phyloP scores from a whole-genome alignment of 2,113 vertebrate species.

The Zapornia atra region DNA sequence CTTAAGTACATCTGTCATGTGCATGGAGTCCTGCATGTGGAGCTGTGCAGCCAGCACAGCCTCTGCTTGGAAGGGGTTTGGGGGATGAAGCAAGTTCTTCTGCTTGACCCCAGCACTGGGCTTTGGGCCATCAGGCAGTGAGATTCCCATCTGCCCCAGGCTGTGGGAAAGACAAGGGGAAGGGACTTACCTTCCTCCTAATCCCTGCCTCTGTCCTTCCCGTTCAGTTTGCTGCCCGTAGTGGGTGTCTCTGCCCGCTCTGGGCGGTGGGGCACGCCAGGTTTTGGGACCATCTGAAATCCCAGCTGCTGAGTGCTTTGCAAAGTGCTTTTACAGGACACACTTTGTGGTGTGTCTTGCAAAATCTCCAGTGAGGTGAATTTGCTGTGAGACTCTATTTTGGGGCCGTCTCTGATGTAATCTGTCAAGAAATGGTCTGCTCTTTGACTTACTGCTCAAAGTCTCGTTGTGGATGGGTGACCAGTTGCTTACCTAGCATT shows the following conservation, averaged over 20 bases:
- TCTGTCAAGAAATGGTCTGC: not conserved
- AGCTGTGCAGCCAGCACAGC: not conserved
- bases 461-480: not conserved
- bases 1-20: accelerated
- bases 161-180: not conserved
- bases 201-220: not conserved
- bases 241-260: not conserved
- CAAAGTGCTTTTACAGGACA: not conserved
- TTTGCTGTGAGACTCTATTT: not conserved
- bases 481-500: constrained; percentile 63
- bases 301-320: not conserved
- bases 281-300: not conserved
- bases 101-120: not conserved
- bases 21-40: accelerated
- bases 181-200: not conserved
- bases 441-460: not conserved
- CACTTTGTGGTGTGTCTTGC: not conserved
- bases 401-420: not conserved
- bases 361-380: not conserved
- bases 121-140: not conserved
- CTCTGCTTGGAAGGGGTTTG: not conserved
- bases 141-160: not conserved
- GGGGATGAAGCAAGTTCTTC: not conserved
- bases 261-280: not conserved
- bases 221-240: accelerated